Evolutionary conservation across 2,113 vertebrate genomes (phyloP), one percentile per base, ranked within the genome.

Genomic region (Neolamprologus tretocephalus): DNA sequence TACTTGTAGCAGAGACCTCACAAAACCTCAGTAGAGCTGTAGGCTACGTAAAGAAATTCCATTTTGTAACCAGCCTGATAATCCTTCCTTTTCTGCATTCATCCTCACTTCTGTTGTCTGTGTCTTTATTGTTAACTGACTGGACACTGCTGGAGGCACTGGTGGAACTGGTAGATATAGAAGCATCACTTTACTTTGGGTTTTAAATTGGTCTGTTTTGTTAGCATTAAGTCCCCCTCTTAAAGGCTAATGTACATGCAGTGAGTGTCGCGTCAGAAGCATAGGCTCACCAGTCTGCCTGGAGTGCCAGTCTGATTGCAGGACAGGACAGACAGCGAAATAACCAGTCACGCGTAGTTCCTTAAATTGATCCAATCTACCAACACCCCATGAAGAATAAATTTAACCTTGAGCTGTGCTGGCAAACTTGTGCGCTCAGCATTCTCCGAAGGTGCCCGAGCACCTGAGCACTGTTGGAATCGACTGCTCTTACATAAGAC

Each of bases 371-470:
- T 49, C 16, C 16, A 31, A n/a, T 78, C 71, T 49, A 49, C 26
- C 23, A 78, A 0, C 71, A n/a, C 9, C 26, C 23, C 4, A 45
- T 31, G 23, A 75, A 0, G 23, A 31, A 12, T 49, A 75, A 4
- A 75, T 75, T 49, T 49, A 75, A 75, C 71, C 16, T 49, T 1
- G 23, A 49, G 42, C 23, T 31, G 45, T 49, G 16, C 71, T 75
- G 42, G 42, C 42, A 45, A 23, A 73, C 37, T 2, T 71, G 66
- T 13, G 1, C 5, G n/a, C 8, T 71, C n/a, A 47, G 21, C 21
- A 45, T 45, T 73, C 37, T 45, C 68, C 2, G 5, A 26, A 42
- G 37, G 13, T 45, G 4, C 63, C 21, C 3, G 3, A 40, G 63
- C 40, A 45, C 68, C 68, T 73, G 68, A 73, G 68, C 40, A 1